Percentiles rank a stretch among this genome's conserved stretches.
These are phyloP conservation scores for Lacerta agilis DNA, from an alignment of 2,797 vertebrate species.

Conservation along the genomic window DNA sequence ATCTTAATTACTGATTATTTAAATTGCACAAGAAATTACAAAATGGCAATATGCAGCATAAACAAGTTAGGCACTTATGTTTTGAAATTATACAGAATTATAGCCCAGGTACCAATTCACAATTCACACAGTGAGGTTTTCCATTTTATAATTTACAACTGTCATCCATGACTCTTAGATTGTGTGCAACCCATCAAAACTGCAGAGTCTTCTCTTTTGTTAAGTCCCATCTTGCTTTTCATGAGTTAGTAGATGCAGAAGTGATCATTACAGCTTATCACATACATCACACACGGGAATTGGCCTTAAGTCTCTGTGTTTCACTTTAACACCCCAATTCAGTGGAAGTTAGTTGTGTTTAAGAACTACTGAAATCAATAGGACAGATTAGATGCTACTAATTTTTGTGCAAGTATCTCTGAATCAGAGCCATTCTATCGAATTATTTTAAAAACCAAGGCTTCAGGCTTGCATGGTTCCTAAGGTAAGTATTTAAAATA, in stretches of 20 bases:
- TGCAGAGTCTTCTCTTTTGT: background rate
- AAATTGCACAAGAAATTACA: accelerated
- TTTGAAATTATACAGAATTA: background rate
- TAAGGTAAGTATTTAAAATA: background rate
- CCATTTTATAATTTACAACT: background rate
- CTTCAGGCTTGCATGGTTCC: background rate
- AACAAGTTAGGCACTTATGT: background rate
- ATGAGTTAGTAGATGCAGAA: background rate
- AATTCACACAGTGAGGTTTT: background rate
- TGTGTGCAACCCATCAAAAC: background rate
- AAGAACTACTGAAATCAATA: background rate
- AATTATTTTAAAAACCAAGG: background rate
- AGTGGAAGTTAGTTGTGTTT: background rate
- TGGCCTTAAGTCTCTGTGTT: background rate
- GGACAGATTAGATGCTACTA: background rate
- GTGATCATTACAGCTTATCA: background rate
- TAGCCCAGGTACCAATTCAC: background rate
- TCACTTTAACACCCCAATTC: background rate
- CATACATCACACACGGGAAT: background rate
- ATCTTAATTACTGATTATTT: background rate
- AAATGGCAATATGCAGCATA: background rate
- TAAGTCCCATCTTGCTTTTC: background rate
- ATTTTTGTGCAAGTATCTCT: background rate
- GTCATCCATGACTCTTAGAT: background rate
- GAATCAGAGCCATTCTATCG: background rate